These are phyloP conservation scores for Mesitornis unicolor DNA, from an alignment of 2,113 vertebrate genomes.

Conservation along the genomic window DNA sequence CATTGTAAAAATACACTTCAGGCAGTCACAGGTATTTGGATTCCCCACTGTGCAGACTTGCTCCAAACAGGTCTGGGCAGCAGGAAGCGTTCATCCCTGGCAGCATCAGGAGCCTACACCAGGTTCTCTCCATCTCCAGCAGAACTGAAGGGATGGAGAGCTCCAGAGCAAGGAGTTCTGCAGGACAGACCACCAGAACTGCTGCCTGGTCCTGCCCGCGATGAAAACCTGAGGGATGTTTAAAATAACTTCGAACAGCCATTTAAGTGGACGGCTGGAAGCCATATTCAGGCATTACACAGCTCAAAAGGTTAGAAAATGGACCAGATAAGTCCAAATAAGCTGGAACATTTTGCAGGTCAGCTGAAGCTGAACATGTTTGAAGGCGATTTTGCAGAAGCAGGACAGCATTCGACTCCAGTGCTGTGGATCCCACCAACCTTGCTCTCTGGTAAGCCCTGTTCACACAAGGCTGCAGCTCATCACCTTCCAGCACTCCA, in stretches of 20 bases:
- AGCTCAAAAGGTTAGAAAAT: not conserved
- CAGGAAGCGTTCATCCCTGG: not conserved
- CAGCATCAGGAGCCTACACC: not conserved
- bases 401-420: not conserved
- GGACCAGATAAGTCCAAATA: accelerated
- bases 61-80: constrained; percentile 35
- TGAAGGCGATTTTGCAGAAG: not conserved
- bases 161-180: not conserved
- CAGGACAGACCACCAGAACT: not conserved
- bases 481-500: not conserved
- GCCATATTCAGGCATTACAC: not conserved
- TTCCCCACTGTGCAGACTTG: not conserved
- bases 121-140: constrained; percentile 14
- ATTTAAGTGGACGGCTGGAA: not conserved
- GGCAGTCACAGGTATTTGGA: not conserved
- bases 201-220: not conserved
- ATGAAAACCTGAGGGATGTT: not conserved
- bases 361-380: not conserved
- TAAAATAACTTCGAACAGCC: not conserved
- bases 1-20: not conserved
- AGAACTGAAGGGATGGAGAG: not conserved
- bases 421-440: not conserved
- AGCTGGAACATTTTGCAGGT: not conserved
- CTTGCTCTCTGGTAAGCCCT: not conserved
- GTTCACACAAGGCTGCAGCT: not conserved